phyloP scores from a whole-genome alignment of 2,797 vertebrate species.

The Rhynchotus rufescens region DNA sequence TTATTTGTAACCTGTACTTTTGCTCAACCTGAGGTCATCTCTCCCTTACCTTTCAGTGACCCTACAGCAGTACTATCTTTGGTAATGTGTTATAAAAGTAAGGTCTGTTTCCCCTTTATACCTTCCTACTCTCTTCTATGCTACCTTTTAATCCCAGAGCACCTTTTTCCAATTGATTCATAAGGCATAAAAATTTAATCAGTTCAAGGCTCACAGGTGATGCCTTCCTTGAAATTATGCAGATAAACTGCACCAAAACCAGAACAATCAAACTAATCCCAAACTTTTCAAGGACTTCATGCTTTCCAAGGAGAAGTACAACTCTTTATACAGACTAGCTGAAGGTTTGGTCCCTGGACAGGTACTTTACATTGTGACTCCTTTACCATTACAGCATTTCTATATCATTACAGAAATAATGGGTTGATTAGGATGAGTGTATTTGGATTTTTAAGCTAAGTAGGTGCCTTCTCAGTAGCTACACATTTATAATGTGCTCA shows the following conservation, averaged over 20 bases:
- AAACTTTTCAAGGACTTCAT: background rate
- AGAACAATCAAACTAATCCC: background rate
- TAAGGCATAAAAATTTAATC: background rate
- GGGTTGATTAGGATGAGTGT: background rate
- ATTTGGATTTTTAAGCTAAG: background rate
- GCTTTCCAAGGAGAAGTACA: background rate
- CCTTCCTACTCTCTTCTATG: background rate
- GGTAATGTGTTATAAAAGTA: background rate
- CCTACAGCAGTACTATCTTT: background rate
- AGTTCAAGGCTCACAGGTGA: background rate
- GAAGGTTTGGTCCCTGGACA: background rate
- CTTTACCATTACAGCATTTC: background rate
- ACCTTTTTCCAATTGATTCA: background rate
- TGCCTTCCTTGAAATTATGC: background rate
- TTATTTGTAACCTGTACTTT: background rate
- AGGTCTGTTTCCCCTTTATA: background rate
- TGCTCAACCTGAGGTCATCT: background rate
- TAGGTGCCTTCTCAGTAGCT: background rate
- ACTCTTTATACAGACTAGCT: background rate
- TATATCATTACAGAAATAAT: background rate
- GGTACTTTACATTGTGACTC: background rate
- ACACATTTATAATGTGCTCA: background rate
- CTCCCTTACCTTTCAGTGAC: constrained; percentile 26
- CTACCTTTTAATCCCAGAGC: background rate
- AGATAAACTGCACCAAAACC: background rate